Evolutionary conservation across 2,888 invertebrate species (phyloP).

Genomic region (Anarsia innoxiella): DNA sequence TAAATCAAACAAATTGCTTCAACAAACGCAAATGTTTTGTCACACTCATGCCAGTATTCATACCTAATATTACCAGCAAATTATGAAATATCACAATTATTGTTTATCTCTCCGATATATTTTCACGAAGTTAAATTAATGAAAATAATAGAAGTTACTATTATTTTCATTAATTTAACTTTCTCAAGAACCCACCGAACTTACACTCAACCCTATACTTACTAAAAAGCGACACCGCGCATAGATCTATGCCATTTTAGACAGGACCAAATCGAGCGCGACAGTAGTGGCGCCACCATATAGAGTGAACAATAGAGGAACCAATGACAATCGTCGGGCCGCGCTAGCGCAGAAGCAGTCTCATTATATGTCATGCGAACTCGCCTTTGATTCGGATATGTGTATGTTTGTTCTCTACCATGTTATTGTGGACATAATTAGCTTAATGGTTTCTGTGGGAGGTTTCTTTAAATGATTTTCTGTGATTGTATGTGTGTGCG

Average conservation of each 20-base stretch:
- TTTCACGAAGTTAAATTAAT: too few relatives aligned
- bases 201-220: slow-evolving; percentile 12
- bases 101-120: too few relatives aligned
- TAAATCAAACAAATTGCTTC: too few relatives aligned
- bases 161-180: too few relatives aligned
- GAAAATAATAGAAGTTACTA: too few relatives aligned
- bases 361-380: slow-evolving; percentile 14
- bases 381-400: slow-evolving; percentile 3
- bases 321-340: slow-evolving; percentile 61
- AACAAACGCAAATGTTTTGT: too few relatives aligned
- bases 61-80: too few relatives aligned
- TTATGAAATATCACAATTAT: too few relatives aligned
- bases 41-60: too few relatives aligned
- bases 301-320: slow-evolving; percentile 69
- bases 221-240: slow-evolving; percentile 58
- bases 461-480: too few relatives aligned
- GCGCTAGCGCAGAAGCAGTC: slow-evolving; percentile 1
- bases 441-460: not conserved
- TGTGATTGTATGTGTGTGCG: too few relatives aligned
- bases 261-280: slow-evolving; percentile 47
- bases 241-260: slow-evolving; percentile 72
- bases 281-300: slow-evolving; percentile 58
- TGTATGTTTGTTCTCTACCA: slow-evolving; percentile 1
- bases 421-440: not conserved
- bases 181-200: too few relatives aligned